Conservation (phyloP, 2,888 invertebrate species). For the Taphrorychus bicolor region DNA sequence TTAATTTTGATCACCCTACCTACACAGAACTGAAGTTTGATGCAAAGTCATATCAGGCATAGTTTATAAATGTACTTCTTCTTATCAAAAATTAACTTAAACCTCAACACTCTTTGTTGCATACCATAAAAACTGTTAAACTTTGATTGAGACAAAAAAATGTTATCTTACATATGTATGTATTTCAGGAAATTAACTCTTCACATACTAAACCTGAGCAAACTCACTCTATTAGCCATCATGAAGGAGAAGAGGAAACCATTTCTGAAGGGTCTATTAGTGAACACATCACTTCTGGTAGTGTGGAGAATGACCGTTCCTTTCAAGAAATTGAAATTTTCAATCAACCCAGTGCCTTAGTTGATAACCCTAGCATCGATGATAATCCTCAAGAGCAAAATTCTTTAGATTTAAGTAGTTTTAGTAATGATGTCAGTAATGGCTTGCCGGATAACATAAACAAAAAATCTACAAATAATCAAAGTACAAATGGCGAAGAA, state of each 20-base stretch:
- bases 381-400: conserved; percentile 49
- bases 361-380: conserved; percentile 10
- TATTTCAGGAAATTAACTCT: not conserved
- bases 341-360: conserved; percentile 45
- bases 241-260: not conserved
- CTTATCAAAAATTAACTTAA: too few relatives aligned
- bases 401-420: conserved; percentile 44
- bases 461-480: conserved; percentile 14
- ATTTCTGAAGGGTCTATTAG: conserved; percentile 32
- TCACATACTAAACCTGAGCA: not conserved
- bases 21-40: too few relatives aligned
- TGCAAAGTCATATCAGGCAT: too few relatives aligned
- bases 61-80: too few relatives aligned
- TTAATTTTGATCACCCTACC: too few relatives aligned
- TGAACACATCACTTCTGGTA: conserved; percentile 49
- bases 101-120: too few relatives aligned
- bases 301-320: conserved; percentile 58
- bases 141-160: too few relatives aligned
- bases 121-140: too few relatives aligned
- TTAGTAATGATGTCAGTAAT: conserved; percentile 43
- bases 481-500: conserved; percentile 18
- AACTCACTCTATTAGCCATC: not conserved
- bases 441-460: conserved; percentile 18
- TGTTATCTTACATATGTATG: too few relatives aligned
- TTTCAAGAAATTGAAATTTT: conserved; percentile 57